Evolutionary conservation across 1,140 invertebrate genomes (phyloP), one percentile per base, ranked within the genome.

Genomic region (Pantala flavescens): DNA sequence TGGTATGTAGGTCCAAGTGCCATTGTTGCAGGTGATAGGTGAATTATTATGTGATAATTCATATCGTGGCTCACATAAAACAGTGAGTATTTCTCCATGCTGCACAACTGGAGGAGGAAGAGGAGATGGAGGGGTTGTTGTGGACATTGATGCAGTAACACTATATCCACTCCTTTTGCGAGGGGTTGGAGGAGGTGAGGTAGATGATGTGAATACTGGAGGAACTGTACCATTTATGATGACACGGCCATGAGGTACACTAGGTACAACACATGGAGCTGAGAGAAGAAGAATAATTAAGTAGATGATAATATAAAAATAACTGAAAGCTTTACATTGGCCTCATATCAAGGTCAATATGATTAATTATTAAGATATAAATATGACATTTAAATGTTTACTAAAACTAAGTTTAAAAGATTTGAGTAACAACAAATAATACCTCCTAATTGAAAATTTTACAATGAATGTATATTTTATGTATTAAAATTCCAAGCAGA

Each of bases 1-100:
- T 0, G 96, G 97, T 76, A 97, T 92, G 78, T 96, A 91, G 0
- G 92, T 92, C 96, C 96, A 99, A 0, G 95, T 97, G 11, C 96
- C 96, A 80, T 98, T 98, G 80, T 95, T 92, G 80, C 97, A 99
- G 0, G 87, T 89, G 0, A 93, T 88, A 0, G 91, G 88, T 0
- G 88, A 87, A 71, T 88, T 88, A 77, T 90, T 91, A 10, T 89
- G 89, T 9, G 89, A 86, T 72, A 97, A 92, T 80, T 98, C 96
- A 79, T 95, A 96, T 77, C 95, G 90, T 74, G 90, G 84, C 74
- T 94, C 90, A 80, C 97, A 99, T 71, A 89, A 87, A 0, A 98
- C 93, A 23, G 90, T 84, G 28, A 98, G 86, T n/a, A 88, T 86
- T 76, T 92, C 90, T 21, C 94, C 95, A 81, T 98, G 95, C 72